Evolutionary conservation across 2,797 vertebrate genomes (phyloP), one percentile per base, ranked within the genome.

Genomic region (Manis crassicaudata): DNA sequence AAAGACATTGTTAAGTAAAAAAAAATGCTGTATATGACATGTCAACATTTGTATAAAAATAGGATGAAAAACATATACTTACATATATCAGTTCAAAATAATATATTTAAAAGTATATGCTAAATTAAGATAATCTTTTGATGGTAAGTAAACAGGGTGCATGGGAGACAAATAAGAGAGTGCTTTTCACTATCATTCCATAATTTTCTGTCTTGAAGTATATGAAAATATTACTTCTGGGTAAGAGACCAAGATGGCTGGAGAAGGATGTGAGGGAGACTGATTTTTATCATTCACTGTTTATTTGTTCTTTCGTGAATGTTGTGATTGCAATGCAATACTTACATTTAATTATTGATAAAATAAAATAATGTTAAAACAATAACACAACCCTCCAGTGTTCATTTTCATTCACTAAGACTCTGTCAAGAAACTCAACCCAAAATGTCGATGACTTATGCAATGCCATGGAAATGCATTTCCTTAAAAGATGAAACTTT

Each of bases 401-500:
- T 32, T 95, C 20, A 86, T 35, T 92, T 35, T 95, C 20, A 86
- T 35, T 89, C 50, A 88, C 40, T 32, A 56, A 60, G 75, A 46
- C 2, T 25, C 29, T 60, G 58, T 76, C 20, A 67, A 82, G 56
- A 73, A n/a, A 37, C 14, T 82, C 12, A 82, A 76, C 50, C 32
- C n/a, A 80, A 75, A 63, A 32, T 83, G 25, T 75, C 54, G 35
- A 14, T 60, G 77, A 77, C 58, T 82, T 16, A 14, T n/a, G 50
- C 46, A 83, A 63, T 35, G n/a, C 10, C 73, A 80, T 52, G 29
- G 73, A 85, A 86, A 85, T 65, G 14, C 23, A n/a, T 20, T 67
- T 90, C 23, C 46, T 88, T 60, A 88, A 77, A 97, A 92, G 76
- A 86, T 18, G 10, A 4, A 88, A 56, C 62, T 87, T 92, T 86